Base-by-base conservation (phyloP, 2,797 vertebrate species). In the Acrocephalus scirpaceus region DNA sequence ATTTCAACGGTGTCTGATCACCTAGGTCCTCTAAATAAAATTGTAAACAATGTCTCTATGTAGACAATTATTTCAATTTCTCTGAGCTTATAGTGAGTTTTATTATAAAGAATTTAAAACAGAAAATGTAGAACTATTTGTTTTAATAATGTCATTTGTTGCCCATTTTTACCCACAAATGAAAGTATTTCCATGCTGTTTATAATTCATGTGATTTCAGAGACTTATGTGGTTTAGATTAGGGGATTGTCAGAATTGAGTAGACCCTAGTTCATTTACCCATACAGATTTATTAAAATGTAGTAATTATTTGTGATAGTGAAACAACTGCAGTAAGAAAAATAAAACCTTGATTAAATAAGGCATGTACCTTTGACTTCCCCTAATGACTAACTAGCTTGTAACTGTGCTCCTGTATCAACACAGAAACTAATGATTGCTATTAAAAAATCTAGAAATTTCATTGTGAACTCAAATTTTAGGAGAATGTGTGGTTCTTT, bases 1-100 rank as follows among this genome's bases (percentile, higher is more conserved):
- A 81, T 92, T 88, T 90, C 48, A 88, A 60, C 11, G 16, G 30
- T 65, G 62, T 76, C 50, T 87, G 61, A 81, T 27, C 79, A 82
- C 14, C 12, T 40, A 75, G 22, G 62, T 70, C 16, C 42, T 78
- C 27, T 48, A 92, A 67, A 94, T 18, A 1, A 34, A 90, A 92
- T 8, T 58, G 11, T 36, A 82, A 82, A 73, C 62, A 2, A 82
- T 57, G 22, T 18, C 30, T 78, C 34, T 48, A 48, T 20, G n/a
- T 29, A 62, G 57, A 74, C 6, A 86, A 77, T 40, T 72, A 81
- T 47, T 75, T 90, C 16, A 3, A 48, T 71, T 93, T 90, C 22
- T 90, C 44, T 81, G n/a, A 77, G 44, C 5, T 78, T 77, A 44
- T 7, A 54, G 4, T 27, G 9, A 57, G 8, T 22, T 51, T 92